A percentile compares a stretch with the other conserved stretches of the same genome.
These are phyloP conservation scores for Enhydra lutris DNA, from an alignment of 2,113 vertebrate genomes.

Conservation along the genomic window DNA sequence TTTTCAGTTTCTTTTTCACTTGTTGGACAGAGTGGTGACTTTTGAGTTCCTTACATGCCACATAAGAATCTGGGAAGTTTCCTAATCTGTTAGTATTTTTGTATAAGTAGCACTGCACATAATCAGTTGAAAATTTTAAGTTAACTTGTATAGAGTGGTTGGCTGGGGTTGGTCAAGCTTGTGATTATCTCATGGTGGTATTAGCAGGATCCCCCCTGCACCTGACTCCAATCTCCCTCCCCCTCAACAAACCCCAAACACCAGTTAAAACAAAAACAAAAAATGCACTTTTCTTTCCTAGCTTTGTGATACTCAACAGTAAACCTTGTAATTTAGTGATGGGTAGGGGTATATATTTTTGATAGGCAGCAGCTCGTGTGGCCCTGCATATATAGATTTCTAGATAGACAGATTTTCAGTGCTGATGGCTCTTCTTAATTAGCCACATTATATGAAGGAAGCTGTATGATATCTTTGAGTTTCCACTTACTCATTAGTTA, in stretches of 20 bases:
- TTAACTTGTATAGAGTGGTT: not conserved
- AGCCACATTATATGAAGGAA: not conserved
- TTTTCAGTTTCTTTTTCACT: not conserved
- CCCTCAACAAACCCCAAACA: not conserved
- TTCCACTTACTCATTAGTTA: not conserved
- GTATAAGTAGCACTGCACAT: not conserved
- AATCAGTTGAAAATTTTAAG: not conserved
- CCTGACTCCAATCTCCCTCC: no score
- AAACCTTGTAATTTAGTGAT: not conserved
- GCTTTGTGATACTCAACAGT: not conserved
- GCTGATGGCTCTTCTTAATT: not conserved
- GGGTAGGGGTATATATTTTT: not conserved
- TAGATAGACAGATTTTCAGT: not conserved
- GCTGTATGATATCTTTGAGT: not conserved
- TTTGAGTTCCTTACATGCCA: not conserved
- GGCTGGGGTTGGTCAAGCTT: not conserved
- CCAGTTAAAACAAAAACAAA: not conserved
- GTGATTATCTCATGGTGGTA: not conserved
- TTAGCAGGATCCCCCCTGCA: no score
- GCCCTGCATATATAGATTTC: not conserved
- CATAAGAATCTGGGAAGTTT: not conserved
- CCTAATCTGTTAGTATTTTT: not conserved
- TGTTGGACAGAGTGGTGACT: not conserved
- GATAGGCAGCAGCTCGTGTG: no score
- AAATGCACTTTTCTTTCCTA: not conserved